Evolutionary conservation across 2,888 invertebrate species (phyloP).

Genomic region (Hirtodrosophila duncani): DNA sequence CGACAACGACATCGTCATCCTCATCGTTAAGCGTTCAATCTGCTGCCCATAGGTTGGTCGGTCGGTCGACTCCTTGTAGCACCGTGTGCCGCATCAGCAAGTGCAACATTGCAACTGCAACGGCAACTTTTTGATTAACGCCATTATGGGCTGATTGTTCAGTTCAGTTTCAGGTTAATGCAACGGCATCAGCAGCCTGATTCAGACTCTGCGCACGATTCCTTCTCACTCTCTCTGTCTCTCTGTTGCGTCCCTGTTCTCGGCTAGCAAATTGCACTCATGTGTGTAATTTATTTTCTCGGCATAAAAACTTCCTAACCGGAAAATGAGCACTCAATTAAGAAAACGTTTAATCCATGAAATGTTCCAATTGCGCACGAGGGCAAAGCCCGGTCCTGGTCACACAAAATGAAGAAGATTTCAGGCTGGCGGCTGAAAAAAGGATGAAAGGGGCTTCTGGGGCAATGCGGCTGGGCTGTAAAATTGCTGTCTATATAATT

Average conservation of each 20-base stretch:
- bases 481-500: constrained; percentile 51
- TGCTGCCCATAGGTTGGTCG: constrained; percentile 24
- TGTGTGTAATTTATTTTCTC: constrained; percentile 73
- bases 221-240: constrained; percentile 1
- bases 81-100: constrained; percentile 11
- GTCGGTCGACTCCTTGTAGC: constrained; percentile 25
- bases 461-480: constrained; percentile 33
- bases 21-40: constrained; percentile 62
- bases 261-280: constrained; percentile 63
- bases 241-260: not conserved
- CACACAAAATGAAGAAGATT: constrained; percentile 18
- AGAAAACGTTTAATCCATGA: constrained; percentile 69
- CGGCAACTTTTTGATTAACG: constrained; percentile 69
- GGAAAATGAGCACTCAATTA: constrained; percentile 73
- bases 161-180: constrained; percentile 62
- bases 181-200: constrained; percentile 26
- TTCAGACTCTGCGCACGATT: constrained; percentile 14
- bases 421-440: no score
- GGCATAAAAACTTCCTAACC: constrained; percentile 73
- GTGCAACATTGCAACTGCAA: constrained; percentile 4
- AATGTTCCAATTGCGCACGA: constrained; percentile 48
- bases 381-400: no score
- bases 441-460: not conserved
- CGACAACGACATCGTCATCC: not conserved
- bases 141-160: constrained; percentile 72